A percentile compares a stretch with the other conserved stretches of the same genome.
phyloP scores from a whole-genome alignment of 1,140 invertebrate genomes.

The Meloidogyne exigua region DNA sequence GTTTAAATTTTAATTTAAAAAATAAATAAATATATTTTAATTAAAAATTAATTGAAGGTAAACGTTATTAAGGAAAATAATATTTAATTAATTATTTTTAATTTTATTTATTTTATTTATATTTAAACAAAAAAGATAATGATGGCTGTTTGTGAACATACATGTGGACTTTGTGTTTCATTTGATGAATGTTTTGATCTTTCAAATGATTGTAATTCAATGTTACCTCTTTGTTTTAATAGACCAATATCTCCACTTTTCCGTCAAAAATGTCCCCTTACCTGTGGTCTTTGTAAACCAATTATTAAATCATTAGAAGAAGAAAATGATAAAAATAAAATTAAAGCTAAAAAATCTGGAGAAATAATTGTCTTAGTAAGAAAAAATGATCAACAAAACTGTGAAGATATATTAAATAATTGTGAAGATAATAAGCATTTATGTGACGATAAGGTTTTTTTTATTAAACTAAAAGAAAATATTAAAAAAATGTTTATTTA shows the following conservation, averaged over 20 bases:
- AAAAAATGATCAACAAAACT: not conserved
- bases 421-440: not conserved
- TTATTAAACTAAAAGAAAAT: not conserved
- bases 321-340: not conserved
- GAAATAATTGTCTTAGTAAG: conserved; percentile 4
- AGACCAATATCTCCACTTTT: conserved; percentile 12
- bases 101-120: no score
- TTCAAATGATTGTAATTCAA: conserved; percentile 6
- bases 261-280: conserved; percentile 17
- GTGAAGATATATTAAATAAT: not conserved
- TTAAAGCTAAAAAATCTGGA: not conserved
- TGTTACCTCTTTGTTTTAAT: conserved; percentile 12
- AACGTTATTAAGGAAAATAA: not conserved
- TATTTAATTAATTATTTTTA: not conserved
- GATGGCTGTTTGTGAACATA: conserved; percentile 27
- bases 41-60: no score
- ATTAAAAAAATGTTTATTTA: not conserved
- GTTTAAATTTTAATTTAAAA: not conserved
- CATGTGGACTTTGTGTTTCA: conserved; percentile 14
- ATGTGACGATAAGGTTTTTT: not conserved
- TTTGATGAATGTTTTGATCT: conserved; percentile 20
- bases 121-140: conserved; percentile 3
- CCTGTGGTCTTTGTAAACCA: conserved; percentile 4
- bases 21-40: no score
- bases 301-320: not conserved